Evolutionary conservation across 2,113 vertebrate species (phyloP), one percentile per base, ranked within the genome.

Genomic region (Sturnus vulgaris): DNA sequence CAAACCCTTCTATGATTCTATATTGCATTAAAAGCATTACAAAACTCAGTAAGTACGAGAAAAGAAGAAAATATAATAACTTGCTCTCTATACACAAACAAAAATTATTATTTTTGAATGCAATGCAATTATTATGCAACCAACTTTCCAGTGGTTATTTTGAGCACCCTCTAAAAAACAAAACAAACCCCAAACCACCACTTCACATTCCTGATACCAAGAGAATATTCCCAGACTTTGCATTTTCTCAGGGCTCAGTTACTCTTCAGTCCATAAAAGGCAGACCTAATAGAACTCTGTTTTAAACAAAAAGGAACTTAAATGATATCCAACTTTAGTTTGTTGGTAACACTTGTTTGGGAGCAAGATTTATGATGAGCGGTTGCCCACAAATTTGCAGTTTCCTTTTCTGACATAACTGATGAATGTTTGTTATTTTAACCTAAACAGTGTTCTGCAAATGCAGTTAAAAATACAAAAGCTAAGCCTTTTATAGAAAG

Each of bases 101-200:
- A 72, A 77, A 86, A 30, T 3, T 63, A 70, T 81, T 91, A 68
- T 90, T 91, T 88, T 81, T 79, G 28, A 89, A 53, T 46, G 59
- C 46, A 72, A 40, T n/a, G 42, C 25, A 65, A 66, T 94, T 73
- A 82, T 76, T 90, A 88, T 49, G 85, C 76, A 86, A 90, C 49
- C 42, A 65, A 82, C 40, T 92, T 86, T 30, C 75, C 75, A 53
- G 75, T 61, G 16, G 66, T 73, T 95, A 94, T 94, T 94, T 88
- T 66, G 75, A 66, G 88, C 12, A 61, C 9, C 8, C 40, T 50
- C n/a, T 77, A 37, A 82, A 82, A 69, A 60, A n/a, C 44, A 35
- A 70, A 77, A 57, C 30, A 87, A 88, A 35, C 65, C 28, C 49
- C 23, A 80, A 84, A 63, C 30, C 44, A 57, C 13, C 42, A 82